Percentiles rank a stretch among this genome's conserved stretches.
phyloP scores from a whole-genome alignment of 2,888 invertebrate genomes.

The Caenorhabditis uteleia region DNA sequence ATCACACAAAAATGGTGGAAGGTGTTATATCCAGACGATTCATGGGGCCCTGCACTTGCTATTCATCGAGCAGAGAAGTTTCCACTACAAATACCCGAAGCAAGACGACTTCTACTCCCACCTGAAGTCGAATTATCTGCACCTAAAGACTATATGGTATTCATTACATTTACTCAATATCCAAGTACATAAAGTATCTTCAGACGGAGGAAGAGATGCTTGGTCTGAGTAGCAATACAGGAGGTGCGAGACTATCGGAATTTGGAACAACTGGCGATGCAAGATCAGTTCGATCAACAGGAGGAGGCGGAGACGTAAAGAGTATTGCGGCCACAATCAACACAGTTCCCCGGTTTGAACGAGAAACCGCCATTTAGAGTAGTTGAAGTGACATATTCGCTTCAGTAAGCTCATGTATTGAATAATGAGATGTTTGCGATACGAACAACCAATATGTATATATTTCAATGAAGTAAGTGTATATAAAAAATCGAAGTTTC shows the following conservation, averaged over 20 bases:
- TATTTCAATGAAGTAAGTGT: too few species aligned
- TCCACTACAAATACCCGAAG: slow-evolving; percentile 69
- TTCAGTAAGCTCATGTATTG: too few species aligned
- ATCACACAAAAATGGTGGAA: slow-evolving; percentile 63
- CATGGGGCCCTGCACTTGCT: slow-evolving; percentile 70
- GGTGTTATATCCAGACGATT: slow-evolving; percentile 66
- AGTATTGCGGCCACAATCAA: slow-evolving; percentile 48
- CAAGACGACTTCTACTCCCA: slow-evolving; percentile 53
- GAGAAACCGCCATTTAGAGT: slow-evolving; percentile 67
- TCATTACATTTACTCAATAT: background rate
- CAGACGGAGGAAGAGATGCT: slow-evolving; percentile 11
- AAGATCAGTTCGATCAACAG: slow-evolving; percentile 9
- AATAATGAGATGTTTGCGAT: too few species aligned
- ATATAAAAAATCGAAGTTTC: too few species aligned
- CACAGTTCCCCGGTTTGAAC: slow-evolving; percentile 54
- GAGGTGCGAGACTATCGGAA: background rate
- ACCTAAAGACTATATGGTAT: slow-evolving; percentile 18
- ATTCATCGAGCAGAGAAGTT: slow-evolving; percentile 68
- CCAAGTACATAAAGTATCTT: background rate
- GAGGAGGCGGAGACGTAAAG: slow-evolving; percentile 8
- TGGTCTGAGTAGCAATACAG: slow-evolving; percentile 11
- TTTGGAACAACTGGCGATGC: slow-evolving; percentile 7
- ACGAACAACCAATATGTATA: too few species aligned
- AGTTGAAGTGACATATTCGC: background rate
- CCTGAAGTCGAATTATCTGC: slow-evolving; percentile 46